These are phyloP conservation scores for Mobula hypostoma DNA, from an alignment of 2,113 vertebrate genomes.

Conservation along the genomic window DNA sequence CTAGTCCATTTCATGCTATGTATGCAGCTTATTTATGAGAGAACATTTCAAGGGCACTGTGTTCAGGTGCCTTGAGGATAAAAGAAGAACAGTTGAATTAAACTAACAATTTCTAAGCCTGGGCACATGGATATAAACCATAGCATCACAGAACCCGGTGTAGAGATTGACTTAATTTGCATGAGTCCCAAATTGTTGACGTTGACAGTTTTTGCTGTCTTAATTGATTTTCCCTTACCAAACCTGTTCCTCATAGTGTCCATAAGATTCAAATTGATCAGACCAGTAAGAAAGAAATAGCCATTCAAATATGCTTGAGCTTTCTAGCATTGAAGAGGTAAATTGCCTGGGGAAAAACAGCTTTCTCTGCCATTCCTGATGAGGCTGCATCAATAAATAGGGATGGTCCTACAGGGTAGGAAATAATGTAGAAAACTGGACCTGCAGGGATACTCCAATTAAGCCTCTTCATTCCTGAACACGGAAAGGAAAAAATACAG, in stretches of 20 bases:
- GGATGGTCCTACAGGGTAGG: not conserved
- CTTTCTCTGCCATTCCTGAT: not conserved
- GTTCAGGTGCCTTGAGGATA: not conserved
- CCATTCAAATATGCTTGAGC: not conserved
- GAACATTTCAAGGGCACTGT: not conserved
- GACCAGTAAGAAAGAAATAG: not conserved
- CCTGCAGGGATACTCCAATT: not conserved
- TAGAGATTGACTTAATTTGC: not conserved
- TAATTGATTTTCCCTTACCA: not conserved
- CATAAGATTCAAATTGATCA: not conserved
- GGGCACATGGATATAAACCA: not conserved
- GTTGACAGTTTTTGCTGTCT: not conserved
- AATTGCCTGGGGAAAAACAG: not conserved
- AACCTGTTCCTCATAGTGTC: not conserved
- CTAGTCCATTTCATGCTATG: not conserved
- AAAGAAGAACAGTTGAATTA: not conserved
- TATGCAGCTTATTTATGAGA: constrained; percentile 30
- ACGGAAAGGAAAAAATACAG: not conserved
- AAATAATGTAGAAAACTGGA: not conserved
- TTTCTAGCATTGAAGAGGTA: not conserved
- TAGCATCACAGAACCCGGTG: not conserved
- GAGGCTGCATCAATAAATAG: not conserved
- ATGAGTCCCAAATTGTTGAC: not conserved
- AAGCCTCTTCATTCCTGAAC: not conserved
- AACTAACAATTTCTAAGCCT: not conserved